Base-by-base conservation (phyloP, 2,797 vertebrate species). In the Kryptopterus vitreolus region DNA sequence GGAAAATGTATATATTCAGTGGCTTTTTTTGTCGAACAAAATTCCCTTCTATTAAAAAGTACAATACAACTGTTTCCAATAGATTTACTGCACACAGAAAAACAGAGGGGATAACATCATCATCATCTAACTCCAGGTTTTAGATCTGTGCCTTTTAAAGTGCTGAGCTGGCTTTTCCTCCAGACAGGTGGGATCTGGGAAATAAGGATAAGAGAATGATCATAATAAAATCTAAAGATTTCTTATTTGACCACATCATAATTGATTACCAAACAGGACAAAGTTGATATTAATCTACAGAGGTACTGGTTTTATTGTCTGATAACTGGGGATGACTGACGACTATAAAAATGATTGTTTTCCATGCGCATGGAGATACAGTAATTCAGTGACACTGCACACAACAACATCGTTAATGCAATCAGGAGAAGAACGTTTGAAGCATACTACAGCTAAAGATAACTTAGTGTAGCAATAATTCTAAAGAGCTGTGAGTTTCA, bases 151-250 rank as follows among this genome's bases (percentile, higher is more conserved):
- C 82, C 59, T 87, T 91, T 94, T 81, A 92, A 52, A 76, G 81
- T 78, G 83, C 46, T 69, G 16, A 86, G 75, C 16, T 88, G 87
- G 62, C 84, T 93, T 88, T 91, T 92, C 85, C 93, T 94, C 93
- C 92, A 94, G 33, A 94, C 88, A 20, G 92, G 90, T 75, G 93
- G 90, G 33, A 94, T 93, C 94, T 95, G 87, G 35, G 33, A 35
- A 65, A 82, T 55, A 38, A 26, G 24, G 20, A 53, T 15, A 57
- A 72, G 2, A 38, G 4, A 53, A 53, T 16, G 1, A 77, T 33
- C 20, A 68, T 18, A 48, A 57, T 20, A 48, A 15, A 65, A 26
- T 46, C 8, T 20, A 58, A 74, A 59, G n/a, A 24, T 18, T 35
- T 43, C 26, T 57, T 0, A 24, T 73, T 16, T 57, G 13, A 38